Evolutionary conservation across 2,888 invertebrate genomes (phyloP), one percentile per base, ranked within the genome.

Genomic region (Ennomos quercinarius): DNA sequence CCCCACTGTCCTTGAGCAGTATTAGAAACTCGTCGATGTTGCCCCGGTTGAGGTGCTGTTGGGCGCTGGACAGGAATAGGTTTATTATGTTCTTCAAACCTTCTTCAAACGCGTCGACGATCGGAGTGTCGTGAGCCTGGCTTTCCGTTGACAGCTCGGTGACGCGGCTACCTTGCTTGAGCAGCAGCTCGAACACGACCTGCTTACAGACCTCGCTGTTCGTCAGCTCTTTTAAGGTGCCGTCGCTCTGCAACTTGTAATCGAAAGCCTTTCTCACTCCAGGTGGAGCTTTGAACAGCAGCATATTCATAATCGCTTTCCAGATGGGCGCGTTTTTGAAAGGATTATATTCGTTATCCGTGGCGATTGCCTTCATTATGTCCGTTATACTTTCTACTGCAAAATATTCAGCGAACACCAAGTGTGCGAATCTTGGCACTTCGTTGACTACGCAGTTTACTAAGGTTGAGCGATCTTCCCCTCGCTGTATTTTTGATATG

Each of bases 331-430:
- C 60, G 4, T 60, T 44, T 9, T 67, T 54, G 0, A 68, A 40
- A 8, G 56, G n/a, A 12, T 67, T 43, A 2, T 43, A 12, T 0
- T 38, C 1, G 3, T 57, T 39, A n/a, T 57, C 55, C 0, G 13
- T 40, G 10, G 17, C 12, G 0, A 61, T 0, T 9, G 43, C 9
- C 53, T 72, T 72, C 9, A 75, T 35, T 1, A 71, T 0, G 42
- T 78, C 74, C 4, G 67, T 50, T 0, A 69, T 48, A 9, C 57
- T 66, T 68, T 81, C 79, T 40, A 74, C 57, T 11, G 70, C 39
- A 53, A 75, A 80, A 57, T 77, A 79, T 58, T 81, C 80, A 2
- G 78, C 78, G 58, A 78, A 78, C 36, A 78, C 41, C 4, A 73
- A 37, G 39, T 80, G 77, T 10, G 74, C 73, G 48, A 78, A 79